Conservation (phyloP, 1,140 invertebrate species). For the Acromyrmex echinatior region DNA sequence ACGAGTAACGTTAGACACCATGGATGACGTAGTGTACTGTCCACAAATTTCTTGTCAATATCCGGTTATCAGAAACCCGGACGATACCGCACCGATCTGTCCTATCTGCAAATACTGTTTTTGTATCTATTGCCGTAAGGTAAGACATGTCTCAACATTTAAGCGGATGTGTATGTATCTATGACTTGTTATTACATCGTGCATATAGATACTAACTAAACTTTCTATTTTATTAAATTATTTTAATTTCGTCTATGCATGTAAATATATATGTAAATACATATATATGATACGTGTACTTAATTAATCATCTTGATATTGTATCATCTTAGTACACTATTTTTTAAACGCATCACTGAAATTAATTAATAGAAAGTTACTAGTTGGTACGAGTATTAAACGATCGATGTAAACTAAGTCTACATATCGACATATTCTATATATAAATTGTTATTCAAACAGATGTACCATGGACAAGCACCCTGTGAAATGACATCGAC, state of each 20-base stretch:
- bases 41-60: conserved; percentile 88
- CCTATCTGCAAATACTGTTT: conserved; percentile 88
- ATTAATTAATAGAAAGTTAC: too few species aligned
- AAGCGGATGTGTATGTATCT: not conserved
- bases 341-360: too few species aligned
- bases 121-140: conserved; percentile 88
- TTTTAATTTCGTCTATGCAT: too few species aligned
- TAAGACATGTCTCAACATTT: conserved; percentile 53
- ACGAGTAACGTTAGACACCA: conserved; percentile 86
- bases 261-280: too few species aligned
- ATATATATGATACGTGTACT: too few species aligned
- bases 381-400: too few species aligned
- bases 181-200: not conserved
- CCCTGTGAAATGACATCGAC: conserved; percentile 63
- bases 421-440: not conserved
- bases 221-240: too few species aligned
- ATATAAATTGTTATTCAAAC: conserved; percentile 7
- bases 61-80: conserved; percentile 85
- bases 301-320: too few species aligned
- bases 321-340: too few species aligned
- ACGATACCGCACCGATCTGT: conserved; percentile 87
- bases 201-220: too few species aligned
- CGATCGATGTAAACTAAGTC: too few species aligned
- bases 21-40: conserved; percentile 88
- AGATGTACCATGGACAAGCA: conserved; percentile 73